Percentiles rank a stretch among this genome's conserved stretches.
These are phyloP conservation scores for Apocrypta bakeri DNA, from an alignment of 1,140 invertebrate species.

Conservation along the genomic window DNA sequence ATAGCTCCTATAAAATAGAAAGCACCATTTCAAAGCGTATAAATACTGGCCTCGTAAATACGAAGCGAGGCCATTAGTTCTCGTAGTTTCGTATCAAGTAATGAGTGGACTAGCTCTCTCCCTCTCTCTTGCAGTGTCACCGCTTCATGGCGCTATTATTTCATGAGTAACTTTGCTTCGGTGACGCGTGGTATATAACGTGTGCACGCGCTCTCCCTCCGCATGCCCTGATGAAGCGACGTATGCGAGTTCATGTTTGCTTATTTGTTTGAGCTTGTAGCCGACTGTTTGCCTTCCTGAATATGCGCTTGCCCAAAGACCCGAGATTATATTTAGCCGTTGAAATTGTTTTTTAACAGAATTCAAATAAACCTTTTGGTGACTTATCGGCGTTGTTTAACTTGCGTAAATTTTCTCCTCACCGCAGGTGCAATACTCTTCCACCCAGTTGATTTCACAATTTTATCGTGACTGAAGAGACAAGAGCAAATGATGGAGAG, in stretches of 20 bases:
- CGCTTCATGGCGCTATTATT: constrained; percentile 2
- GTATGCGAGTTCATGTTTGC: background rate
- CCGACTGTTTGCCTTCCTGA: background rate
- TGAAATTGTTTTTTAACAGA: too few species aligned
- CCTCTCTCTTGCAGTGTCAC: background rate
- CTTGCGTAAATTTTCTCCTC: too few species aligned
- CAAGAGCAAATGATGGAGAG: too few species aligned
- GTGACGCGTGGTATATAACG: background rate
- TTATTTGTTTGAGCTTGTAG: background rate
- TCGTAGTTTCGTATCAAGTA: background rate
- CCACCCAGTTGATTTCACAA: too few species aligned
- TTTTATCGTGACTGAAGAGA: too few species aligned
- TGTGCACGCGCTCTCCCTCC: too few species aligned
- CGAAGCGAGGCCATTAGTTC: background rate
- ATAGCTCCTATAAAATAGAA: background rate
- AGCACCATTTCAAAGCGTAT: background rate
- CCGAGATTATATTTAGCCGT: background rate
- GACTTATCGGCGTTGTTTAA: too few species aligned
- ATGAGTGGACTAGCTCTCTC: background rate
- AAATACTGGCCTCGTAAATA: background rate
- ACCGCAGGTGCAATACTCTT: too few species aligned
- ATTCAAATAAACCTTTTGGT: too few species aligned
- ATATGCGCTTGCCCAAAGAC: background rate
- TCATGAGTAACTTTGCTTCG: background rate
- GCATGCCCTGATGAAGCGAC: background rate